Percentiles rank a stretch among this genome's conserved stretches.
Evolutionary conservation across 2,888 invertebrate genomes (phyloP).

Genomic region (Girardia tigrina): DNA sequence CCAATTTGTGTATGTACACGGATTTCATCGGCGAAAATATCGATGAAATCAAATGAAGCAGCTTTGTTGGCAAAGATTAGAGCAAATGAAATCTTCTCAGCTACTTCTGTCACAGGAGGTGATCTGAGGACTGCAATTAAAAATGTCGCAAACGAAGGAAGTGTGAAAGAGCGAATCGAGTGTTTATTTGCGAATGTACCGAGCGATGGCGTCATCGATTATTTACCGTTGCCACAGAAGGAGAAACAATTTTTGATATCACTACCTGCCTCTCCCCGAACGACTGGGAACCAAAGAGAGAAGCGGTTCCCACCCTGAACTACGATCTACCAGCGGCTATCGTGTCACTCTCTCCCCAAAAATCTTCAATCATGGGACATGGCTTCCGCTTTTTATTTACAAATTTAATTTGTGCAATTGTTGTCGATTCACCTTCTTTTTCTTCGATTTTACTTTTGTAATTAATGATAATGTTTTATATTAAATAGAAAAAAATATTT

Average conservation of each 20-base stretch:
- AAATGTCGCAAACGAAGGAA: background rate
- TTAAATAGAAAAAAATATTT: too few relatives aligned
- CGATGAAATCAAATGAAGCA: constrained; percentile 67
- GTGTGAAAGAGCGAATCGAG: background rate
- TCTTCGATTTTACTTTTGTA: too few relatives aligned
- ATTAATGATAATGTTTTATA: too few relatives aligned
- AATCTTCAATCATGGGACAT: too few relatives aligned
- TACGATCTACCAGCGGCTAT: constrained; percentile 83
- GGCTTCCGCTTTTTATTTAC: too few relatives aligned
- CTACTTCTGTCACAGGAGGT: background rate
- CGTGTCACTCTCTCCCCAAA: constrained; percentile 72
- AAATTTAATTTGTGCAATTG: too few relatives aligned
- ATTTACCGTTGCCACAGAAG: constrained; percentile 72
- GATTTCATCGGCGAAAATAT: constrained; percentile 85
- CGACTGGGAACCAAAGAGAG: constrained; percentile 82
- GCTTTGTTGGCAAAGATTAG: constrained; percentile 78
- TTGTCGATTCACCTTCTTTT: too few relatives aligned
- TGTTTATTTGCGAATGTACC: constrained; percentile 11
- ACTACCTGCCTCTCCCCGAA: constrained; percentile 92
- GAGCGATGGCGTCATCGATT: background rate
- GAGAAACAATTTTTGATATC: constrained; percentile 94
- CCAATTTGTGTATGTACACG: constrained; percentile 84
- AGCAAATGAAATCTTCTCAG: constrained; percentile 32
- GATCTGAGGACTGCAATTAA: too few relatives aligned
- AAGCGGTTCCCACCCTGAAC: constrained; percentile 82